Evolutionary conservation across 2,113 vertebrate species (phyloP), one percentile per base, ranked within the genome.

Genomic region (Pandion haliaetus): DNA sequence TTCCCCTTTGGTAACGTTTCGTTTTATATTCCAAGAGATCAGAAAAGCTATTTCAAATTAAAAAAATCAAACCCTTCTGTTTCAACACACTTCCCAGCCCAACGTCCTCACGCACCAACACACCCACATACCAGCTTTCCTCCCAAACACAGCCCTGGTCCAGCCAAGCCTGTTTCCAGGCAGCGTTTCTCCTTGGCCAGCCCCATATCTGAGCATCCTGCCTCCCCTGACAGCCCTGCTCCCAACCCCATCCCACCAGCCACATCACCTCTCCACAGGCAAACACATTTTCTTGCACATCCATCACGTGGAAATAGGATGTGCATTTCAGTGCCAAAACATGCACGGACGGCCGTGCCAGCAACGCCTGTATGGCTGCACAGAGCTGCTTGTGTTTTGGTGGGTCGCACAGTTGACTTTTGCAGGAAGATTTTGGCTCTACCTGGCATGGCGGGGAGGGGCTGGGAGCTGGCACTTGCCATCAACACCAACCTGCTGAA

Each of bases 11-110:
- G 49, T 80, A 88, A 58, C 1, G 0, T 66, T 95, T 92, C n/a
- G 7, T 94, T 92, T 74, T 52, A 9, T 88, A 74, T 74, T 81
- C 69, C 45, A 38, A 91, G 76, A 44, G 13, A 88, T 49, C 67
- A 93, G 71, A 97, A 94, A 96, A 88, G 69, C 42, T 72, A 31
- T 92, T 93, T 73, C 66, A 62, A 96, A 79, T 14, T 14, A 28
- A 86, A 91, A 94, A 94, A 92, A 88, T 62, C 50, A 84, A 95
- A 71, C 69, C 83, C 77, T 96, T 84, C 89, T 96, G 86, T 86
- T 94, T 71, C 78, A 34, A 55, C 69, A 79, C 38, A 40, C 14
- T 74, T 80, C 34, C 29, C 15, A 23, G 73, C 84, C 72, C 81
- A 34, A 8, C 3, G 0, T 93, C 62, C 79, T 66, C 55, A 19